Evolutionary conservation across 2,888 invertebrate species (phyloP), one percentile per base, ranked within the genome.

Genomic region (Caenorhabditis japonica): DNA sequence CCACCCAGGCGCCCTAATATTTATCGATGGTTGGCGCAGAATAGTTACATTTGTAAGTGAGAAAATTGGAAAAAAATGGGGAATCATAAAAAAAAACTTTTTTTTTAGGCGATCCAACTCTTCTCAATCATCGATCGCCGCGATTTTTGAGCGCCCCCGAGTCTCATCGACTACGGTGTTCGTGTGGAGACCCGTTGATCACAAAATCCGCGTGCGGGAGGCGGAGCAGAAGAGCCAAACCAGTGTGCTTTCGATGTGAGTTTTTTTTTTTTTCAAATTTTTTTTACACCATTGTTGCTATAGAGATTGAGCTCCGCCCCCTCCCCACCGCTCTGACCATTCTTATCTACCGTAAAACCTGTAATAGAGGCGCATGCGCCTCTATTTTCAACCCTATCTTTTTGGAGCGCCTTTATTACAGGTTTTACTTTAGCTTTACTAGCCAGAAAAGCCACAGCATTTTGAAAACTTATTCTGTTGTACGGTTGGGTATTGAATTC

Each of bases 41-140:
- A 72, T 43, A 60, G 60, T 44, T 72, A 72, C 51, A 59, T 72
- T 38, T 72, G 72, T 72, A 27, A 49, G 72, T 60, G 44, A 33
- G n/a, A 15, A 1, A 7, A 39, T 60, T 51, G 33, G n/a, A 15
- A 1, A 7, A 39, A 25, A 2, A n/a, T 15, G 25, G 2, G 13
- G 30, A 7, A n/a, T n/a, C 1, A 4, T 10, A 23, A 7, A 30
- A n/a, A 12, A 17, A 23, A 15, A 13, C 21, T 41, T 12, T 10
- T 0, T 13, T 52, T 53, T 12, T 55, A 69, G 69, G 69, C 13
- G 69, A 69, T 34, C 69, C 69, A 2, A 59, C 60, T 4, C 60
- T 69, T 1, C 46, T 55, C 10, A 69, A 69, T 27, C 44, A 49
- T 38, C 33, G 43, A 23, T 53, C 53, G 8, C 49, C 52, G 25